phyloP scores from a whole-genome alignment of 2,113 vertebrate genomes.

The Antidorcas marsupialis region DNA sequence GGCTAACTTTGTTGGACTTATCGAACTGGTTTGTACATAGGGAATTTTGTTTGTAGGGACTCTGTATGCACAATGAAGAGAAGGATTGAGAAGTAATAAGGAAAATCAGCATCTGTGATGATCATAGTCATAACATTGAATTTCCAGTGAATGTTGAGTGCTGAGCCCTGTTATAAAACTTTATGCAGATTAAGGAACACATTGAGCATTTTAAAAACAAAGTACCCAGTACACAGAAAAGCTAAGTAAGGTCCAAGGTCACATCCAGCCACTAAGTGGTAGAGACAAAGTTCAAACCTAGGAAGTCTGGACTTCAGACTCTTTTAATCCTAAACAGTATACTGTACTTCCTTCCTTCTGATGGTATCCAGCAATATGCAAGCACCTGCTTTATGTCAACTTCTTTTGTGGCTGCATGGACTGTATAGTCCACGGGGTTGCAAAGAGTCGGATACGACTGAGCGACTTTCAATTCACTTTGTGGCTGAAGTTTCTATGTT shows the following conservation, averaged over 20 bases:
- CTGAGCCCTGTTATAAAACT: not conserved
- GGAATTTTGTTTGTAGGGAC: not conserved
- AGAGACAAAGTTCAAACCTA: not conserved
- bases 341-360: not conserved
- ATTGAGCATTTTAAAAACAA: not conserved
- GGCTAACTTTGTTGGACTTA: not conserved
- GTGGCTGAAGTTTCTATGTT: not conserved
- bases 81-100: not conserved
- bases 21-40: not conserved
- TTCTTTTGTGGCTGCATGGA: not conserved
- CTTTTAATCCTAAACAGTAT: not conserved
- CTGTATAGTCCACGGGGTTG: not conserved
- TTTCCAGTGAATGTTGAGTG: not conserved
- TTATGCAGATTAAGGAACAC: not conserved
- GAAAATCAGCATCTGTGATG: not conserved
- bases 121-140: not conserved
- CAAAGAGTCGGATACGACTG: not conserved
- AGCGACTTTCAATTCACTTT: not conserved
- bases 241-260: not conserved
- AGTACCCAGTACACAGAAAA: not conserved
- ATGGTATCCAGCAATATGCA: not conserved
- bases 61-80: not conserved
- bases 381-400: not conserved
- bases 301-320: not conserved
- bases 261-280: not conserved